phyloP scores from a whole-genome alignment of 1,140 invertebrate genomes.

The Drosophila kepulauana region DNA sequence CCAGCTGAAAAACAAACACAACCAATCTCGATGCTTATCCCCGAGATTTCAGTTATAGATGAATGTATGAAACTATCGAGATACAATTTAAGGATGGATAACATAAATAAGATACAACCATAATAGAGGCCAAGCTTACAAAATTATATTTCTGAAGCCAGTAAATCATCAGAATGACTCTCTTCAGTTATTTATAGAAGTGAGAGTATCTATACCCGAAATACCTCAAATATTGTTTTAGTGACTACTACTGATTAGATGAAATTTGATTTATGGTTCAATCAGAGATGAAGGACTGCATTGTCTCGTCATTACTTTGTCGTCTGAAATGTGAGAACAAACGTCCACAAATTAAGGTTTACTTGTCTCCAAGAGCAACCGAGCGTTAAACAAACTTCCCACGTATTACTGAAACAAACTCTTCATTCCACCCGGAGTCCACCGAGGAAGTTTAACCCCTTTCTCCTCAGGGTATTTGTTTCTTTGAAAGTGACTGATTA shows the following conservation, averaged over 20 bases:
- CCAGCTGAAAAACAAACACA: constrained; percentile 12
- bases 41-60: constrained; percentile 1
- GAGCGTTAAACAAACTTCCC: constrained; percentile 62
- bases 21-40: background rate
- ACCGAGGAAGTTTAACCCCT: constrained; percentile 33
- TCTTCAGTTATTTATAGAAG: too few relatives aligned
- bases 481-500: constrained; percentile 80
- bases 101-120: too few relatives aligned
- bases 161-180: too few relatives aligned
- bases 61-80: background rate
- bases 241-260: background rate
- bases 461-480: constrained; percentile 52
- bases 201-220: too few relatives aligned
- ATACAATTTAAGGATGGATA: background rate
- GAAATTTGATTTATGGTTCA: constrained; percentile 27
- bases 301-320: constrained; percentile 13
- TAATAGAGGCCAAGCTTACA: too few relatives aligned
- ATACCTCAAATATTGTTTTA: background rate
- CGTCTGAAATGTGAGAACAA: constrained; percentile 26
- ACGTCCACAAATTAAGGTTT: constrained; percentile 18
- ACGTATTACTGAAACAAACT: constrained; percentile 29
- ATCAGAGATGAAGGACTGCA: background rate
- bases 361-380: constrained; percentile 45
- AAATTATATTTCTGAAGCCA: too few relatives aligned
- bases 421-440: constrained; percentile 46